phyloP scores from a whole-genome alignment of 2,797 vertebrate species.

The Acrossocheilus wenchowensis region DNA sequence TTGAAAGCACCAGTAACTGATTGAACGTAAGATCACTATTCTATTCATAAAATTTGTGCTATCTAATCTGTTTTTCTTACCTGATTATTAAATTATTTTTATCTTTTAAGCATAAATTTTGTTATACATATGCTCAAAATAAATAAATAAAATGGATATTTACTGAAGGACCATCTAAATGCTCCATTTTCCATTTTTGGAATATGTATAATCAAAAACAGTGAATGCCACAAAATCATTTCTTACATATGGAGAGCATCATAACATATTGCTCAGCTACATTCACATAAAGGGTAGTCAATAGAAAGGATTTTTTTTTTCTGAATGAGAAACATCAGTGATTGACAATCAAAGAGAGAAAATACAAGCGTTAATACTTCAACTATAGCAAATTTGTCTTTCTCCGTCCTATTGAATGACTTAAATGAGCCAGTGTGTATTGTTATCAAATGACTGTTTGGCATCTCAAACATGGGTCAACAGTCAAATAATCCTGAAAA shows the following conservation, averaged over 20 bases:
- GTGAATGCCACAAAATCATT: neutral
- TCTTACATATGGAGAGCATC: neutral
- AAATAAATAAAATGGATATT: neutral
- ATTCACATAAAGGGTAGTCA: neutral
- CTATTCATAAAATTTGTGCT: neutral
- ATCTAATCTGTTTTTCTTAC: neutral
- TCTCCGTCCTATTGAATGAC: constrained; percentile 1
- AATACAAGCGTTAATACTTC: neutral
- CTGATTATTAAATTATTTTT: neutral
- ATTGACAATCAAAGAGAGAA: neutral
- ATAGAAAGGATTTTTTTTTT: neutral
- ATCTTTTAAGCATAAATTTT: neutral
- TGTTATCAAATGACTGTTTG: constrained; percentile 63
- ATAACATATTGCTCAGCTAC: neutral
- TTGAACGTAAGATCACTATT: neutral
- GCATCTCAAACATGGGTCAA: constrained; percentile 25
- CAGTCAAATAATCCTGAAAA: constrained; percentile 42
- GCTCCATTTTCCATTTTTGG: neutral
- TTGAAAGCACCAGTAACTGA: neutral
- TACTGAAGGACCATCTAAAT: neutral
- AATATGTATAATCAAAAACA: neutral
- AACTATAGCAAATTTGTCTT: constrained; percentile 31
- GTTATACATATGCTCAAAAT: neutral
- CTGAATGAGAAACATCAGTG: neutral
- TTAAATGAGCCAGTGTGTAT: constrained; percentile 56